Evolutionary conservation across 2,113 vertebrate species (phyloP).

Genomic region (Indri indri): DNA sequence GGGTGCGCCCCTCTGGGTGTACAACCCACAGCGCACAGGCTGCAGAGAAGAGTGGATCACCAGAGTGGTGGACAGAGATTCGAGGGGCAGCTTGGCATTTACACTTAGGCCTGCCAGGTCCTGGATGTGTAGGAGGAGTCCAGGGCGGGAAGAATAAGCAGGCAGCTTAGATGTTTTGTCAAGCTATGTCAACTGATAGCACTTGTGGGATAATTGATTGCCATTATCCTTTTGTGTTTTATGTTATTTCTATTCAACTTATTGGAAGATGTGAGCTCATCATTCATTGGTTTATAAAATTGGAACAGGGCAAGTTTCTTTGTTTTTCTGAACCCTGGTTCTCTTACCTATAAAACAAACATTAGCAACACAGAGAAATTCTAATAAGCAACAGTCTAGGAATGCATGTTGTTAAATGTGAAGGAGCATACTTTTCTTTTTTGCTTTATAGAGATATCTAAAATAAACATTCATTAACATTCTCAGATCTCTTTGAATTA

Average conservation of each 20-base stretch:
- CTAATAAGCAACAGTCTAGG: neutral
- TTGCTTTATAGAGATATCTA: neutral
- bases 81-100: accelerated
- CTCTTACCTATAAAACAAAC: neutral
- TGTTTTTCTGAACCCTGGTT: neutral
- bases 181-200: neutral
- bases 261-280: neutral
- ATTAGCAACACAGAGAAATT: neutral
- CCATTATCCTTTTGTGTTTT: neutral
- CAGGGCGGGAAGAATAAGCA: neutral
- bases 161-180: neutral
- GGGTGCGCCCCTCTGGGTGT: accelerated
- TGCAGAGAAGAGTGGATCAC: neutral
- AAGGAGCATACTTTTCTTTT: neutral
- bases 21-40: no score
- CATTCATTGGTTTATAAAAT: neutral
- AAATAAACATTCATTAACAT: neutral
- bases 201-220: neutral
- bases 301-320: neutral
- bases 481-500: neutral
- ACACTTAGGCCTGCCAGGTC: neutral
- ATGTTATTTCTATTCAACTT: neutral
- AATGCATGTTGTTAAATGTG: neutral
- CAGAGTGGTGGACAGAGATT: neutral
- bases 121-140: neutral